phyloP scores from a whole-genome alignment of 2,888 invertebrate species.

The Acanthosoma haemorrhoidale region DNA sequence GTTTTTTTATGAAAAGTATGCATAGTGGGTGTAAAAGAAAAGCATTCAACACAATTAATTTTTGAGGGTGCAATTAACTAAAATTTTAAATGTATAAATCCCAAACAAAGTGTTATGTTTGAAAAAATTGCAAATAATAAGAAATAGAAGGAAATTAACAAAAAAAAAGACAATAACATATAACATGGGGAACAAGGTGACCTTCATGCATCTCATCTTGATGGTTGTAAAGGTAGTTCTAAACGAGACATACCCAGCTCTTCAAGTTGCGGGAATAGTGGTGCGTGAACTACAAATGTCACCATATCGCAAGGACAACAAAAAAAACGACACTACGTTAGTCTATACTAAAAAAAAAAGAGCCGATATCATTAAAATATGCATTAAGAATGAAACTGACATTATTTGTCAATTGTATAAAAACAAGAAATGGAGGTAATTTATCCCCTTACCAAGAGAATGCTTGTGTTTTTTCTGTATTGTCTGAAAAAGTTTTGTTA shows the following conservation, averaged over 20 bases:
- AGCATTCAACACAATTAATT: too few species aligned
- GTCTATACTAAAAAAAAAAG: constrained; percentile 20
- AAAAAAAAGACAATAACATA: constrained; percentile 32
- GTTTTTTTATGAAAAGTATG: too few species aligned
- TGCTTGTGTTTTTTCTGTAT: neutral
- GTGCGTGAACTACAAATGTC: constrained; percentile 53
- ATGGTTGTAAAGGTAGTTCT: constrained; percentile 20
- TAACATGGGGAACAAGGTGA: constrained; percentile 25
- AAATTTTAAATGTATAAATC: too few species aligned
- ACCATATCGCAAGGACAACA: constrained; percentile 36
- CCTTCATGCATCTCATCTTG: constrained; percentile 22
- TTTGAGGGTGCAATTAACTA: too few species aligned
- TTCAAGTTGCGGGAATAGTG: constrained; percentile 58
- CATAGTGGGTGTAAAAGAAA: too few species aligned
- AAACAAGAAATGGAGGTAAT: too few species aligned
- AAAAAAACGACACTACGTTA: constrained; percentile 35
- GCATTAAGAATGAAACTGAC: neutral
- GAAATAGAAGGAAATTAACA: constrained; percentile 35
- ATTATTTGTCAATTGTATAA: neutral
- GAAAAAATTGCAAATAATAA: neutral
- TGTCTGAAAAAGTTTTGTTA: neutral
- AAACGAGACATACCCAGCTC: constrained; percentile 55
- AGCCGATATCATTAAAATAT: constrained; percentile 15
- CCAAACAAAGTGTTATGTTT: too few species aligned
- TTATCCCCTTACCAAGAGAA: neutral